These are phyloP conservation scores for Ennomos erosarius DNA, from an alignment of 2,888 invertebrate genomes.

Conservation along the genomic window DNA sequence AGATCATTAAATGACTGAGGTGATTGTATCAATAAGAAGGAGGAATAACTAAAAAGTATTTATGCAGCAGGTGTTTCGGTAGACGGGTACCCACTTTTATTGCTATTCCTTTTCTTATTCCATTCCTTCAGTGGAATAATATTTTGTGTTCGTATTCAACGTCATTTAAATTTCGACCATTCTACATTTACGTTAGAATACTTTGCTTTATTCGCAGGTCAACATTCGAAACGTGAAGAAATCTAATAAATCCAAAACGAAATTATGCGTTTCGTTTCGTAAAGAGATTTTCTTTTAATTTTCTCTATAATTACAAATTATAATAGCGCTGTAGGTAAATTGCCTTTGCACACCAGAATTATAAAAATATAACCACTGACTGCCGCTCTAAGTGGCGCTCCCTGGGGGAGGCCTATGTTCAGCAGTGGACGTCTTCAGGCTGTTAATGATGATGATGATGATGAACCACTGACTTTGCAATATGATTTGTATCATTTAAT, in stretches of 20 bases:
- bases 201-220: constrained; percentile 13
- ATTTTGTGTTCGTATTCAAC: constrained; percentile 43
- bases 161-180: constrained; percentile 34
- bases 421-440: no score
- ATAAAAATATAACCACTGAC: no score
- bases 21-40: constrained; percentile 45
- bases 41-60: constrained; percentile 67
- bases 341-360: no score
- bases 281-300: no score
- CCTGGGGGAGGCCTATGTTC: no score
- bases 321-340: no score
- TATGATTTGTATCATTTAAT: no score
- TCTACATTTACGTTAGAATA: constrained; percentile 28
- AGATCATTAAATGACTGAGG: constrained; percentile 16
- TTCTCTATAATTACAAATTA: no score
- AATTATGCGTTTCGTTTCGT: neutral
- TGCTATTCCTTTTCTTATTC: constrained; percentile 65
- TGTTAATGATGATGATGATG: no score
- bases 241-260: neutral
- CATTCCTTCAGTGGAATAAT: constrained; percentile 55
- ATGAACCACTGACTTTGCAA: no score
- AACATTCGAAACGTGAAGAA: neutral
- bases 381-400: no score
- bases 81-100: constrained; percentile 69
- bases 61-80: constrained; percentile 71